These are phyloP conservation scores for Phyllostomus hastatus DNA, from an alignment of 2,113 vertebrate genomes.

Conservation along the genomic window DNA sequence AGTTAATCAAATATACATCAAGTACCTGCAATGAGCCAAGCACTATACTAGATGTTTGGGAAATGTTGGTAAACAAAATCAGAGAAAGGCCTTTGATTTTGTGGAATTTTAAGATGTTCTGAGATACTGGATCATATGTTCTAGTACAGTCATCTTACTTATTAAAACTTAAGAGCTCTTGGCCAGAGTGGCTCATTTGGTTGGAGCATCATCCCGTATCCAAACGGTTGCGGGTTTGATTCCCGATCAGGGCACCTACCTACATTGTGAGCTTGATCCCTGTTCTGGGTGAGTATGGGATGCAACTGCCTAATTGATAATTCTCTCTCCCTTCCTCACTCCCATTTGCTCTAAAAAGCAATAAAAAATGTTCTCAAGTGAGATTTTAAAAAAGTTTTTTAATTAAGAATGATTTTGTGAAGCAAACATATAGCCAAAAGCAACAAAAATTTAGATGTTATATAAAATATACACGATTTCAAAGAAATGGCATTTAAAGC, in stretches of 20 bases:
- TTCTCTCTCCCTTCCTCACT: no score
- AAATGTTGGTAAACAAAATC: not conserved
- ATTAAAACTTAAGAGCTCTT: not conserved
- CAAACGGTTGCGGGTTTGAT: no score
- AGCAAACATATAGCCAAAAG: not conserved
- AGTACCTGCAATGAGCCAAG: not conserved
- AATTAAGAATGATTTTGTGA: not conserved
- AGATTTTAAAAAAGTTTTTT: no score
- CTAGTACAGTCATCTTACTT: not conserved
- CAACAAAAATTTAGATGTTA: not conserved
- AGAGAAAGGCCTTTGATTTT: not conserved
- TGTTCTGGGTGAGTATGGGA: no score
- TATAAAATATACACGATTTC: not conserved
- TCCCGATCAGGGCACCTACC: no score
- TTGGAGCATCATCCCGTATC: no score
- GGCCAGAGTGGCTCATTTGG: no score
- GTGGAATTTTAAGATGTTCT: not conserved
- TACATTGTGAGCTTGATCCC: no score
- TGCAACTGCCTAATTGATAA: no score
- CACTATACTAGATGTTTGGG: not conserved
- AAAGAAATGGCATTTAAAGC: slow-evolving; percentile 22
- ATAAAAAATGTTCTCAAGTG: no score
- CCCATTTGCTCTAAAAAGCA: no score
- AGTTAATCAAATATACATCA: not conserved
- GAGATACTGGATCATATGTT: not conserved